These are phyloP conservation scores for Perca fluviatilis DNA, from an alignment of 2,113 vertebrate genomes.

Conservation along the genomic window DNA sequence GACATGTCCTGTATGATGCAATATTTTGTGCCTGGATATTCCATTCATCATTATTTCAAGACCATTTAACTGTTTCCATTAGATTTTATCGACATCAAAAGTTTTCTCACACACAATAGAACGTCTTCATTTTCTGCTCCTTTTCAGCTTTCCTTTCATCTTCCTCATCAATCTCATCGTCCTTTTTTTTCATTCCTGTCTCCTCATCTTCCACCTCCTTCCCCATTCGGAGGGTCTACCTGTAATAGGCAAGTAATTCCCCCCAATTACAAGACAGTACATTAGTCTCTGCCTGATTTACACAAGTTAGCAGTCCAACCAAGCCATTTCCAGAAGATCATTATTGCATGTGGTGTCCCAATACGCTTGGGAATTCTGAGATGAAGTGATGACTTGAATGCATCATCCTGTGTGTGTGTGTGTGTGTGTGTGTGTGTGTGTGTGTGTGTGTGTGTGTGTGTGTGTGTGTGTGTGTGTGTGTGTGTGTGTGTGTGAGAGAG, in stretches of 20 bases:
- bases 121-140: background rate
- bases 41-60: background rate
- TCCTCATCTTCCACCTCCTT: constrained; percentile 77
- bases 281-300: constrained; percentile 93
- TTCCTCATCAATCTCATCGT: constrained; percentile 22
- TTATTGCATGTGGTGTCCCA: constrained; percentile 86
- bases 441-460: constrained; percentile 20
- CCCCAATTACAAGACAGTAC: constrained; percentile 87
- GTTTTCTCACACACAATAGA: background rate
- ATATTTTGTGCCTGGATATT: background rate
- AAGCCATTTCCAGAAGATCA: constrained; percentile 89
- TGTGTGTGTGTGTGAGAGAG: background rate
- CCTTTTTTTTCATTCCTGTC: background rate
- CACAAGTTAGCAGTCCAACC: constrained; percentile 91
- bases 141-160: constrained; percentile 31
- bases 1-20: background rate
- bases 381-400: constrained; percentile 79
- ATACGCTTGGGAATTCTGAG: constrained; percentile 88
- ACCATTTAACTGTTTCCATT: background rate
- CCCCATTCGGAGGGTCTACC: constrained; percentile 87
- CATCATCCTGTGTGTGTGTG: constrained; percentile 80
- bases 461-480: background rate
- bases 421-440: constrained; percentile 28
- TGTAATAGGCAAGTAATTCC: constrained; percentile 91
- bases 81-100: background rate